phyloP scores from a whole-genome alignment of 2,113 vertebrate species.

The Phocoena sinus region DNA sequence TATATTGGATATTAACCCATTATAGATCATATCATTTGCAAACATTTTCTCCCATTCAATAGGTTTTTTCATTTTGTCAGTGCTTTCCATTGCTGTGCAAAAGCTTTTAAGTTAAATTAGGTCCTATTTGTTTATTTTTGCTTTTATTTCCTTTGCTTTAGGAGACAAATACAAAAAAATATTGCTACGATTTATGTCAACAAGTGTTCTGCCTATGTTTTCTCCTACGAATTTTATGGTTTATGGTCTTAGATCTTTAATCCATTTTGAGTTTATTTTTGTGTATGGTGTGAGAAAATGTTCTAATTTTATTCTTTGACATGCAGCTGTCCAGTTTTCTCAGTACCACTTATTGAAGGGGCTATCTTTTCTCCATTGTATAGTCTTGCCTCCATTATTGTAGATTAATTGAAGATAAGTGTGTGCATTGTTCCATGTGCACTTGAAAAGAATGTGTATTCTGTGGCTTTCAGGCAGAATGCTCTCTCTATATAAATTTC shows the following conservation, averaged over 20 bases:
- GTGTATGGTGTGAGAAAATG: background rate
- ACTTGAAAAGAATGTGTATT: background rate
- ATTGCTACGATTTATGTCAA: background rate
- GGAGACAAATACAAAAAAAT: background rate
- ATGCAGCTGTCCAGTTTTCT: background rate
- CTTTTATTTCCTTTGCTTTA: background rate
- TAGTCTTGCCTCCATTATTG: background rate
- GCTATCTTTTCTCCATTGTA: background rate
- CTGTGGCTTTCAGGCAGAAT: background rate
- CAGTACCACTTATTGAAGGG: background rate
- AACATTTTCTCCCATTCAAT: background rate
- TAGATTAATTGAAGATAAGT: background rate
- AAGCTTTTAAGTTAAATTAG: background rate
- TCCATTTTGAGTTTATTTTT: background rate
- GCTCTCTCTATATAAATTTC: background rate
- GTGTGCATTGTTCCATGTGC: background rate
- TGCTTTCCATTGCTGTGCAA: background rate
- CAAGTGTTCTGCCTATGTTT: background rate
- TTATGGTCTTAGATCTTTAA: background rate
- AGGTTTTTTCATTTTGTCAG: background rate
- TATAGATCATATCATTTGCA: background rate
- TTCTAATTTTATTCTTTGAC: background rate
- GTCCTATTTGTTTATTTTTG: background rate
- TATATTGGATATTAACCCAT: background rate
- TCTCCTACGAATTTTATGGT: background rate